Percentiles rank a stretch among this genome's conserved stretches.
These are phyloP conservation scores for Emydura subglobosa DNA, from an alignment of 2,113 vertebrate species.

Conservation along the genomic window DNA sequence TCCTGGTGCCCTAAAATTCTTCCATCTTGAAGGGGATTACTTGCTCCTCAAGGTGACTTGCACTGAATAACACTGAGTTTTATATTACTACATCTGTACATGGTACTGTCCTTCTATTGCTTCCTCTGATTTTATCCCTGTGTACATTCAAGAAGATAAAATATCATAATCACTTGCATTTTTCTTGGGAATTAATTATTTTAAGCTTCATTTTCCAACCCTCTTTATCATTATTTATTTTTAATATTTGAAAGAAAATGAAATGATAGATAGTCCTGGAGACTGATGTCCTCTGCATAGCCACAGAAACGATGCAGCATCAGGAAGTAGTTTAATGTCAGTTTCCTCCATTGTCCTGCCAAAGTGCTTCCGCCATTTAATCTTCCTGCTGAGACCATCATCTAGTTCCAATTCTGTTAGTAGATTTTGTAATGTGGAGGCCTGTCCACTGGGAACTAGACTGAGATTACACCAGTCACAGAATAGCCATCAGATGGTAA, in stretches of 20 bases:
- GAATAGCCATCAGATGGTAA: not conserved
- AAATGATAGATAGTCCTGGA: not conserved
- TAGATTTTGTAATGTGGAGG: not conserved
- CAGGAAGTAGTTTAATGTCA: not conserved
- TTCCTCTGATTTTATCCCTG: not conserved
- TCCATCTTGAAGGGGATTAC: fast-evolving
- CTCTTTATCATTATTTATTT: not conserved
- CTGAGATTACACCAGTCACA: not conserved
- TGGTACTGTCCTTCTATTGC: not conserved
- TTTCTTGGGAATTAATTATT: not conserved
- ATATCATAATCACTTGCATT: not conserved
- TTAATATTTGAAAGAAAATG: not conserved
- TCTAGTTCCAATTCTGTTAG: not conserved
- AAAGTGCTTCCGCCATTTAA: not conserved
- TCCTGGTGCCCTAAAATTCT: not conserved
- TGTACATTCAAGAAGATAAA: not conserved
- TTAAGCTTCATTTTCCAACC: not conserved
- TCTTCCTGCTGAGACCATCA: not conserved
- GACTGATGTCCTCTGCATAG: not conserved
- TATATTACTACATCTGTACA: fast-evolving
- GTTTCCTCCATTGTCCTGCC: not conserved
- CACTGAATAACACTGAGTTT: not conserved
- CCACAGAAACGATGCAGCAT: not conserved
- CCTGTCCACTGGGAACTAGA: fast-evolving
- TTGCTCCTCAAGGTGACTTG: not conserved